Conservation (phyloP, 1,140 invertebrate species). For the Saxidomus purpurata region DNA sequence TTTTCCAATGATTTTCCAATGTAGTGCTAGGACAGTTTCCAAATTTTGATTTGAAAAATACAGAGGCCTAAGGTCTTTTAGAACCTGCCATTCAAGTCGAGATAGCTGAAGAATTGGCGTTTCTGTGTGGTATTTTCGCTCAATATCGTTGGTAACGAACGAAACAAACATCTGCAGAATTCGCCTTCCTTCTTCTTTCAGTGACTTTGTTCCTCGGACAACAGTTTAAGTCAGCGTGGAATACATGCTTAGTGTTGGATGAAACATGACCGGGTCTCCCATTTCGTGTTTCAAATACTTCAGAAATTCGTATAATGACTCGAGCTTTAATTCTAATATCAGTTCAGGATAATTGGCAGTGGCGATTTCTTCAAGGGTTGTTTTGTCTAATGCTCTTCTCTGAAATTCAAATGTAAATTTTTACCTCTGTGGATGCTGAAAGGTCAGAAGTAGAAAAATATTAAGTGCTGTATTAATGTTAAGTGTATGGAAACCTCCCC, state of each 20-base stretch:
- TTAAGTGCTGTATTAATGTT: background rate
- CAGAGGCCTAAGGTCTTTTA: background rate
- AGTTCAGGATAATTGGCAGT: background rate
- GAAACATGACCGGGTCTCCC: background rate
- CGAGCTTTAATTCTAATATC: background rate
- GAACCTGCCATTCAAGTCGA: background rate
- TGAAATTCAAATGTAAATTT: background rate
- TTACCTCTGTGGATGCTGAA: background rate
- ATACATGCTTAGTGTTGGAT: background rate
- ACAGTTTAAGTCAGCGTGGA: background rate
- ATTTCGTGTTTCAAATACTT: background rate
- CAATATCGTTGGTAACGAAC: background rate
- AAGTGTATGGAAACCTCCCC: background rate
- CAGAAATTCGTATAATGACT: background rate
- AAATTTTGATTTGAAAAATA: background rate
- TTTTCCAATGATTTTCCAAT: background rate
- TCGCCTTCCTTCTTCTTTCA: background rate
- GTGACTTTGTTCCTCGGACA: background rate
- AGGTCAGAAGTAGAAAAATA: background rate
- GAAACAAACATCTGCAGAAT: background rate
- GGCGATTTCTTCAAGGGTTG: background rate
- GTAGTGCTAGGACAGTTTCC: background rate
- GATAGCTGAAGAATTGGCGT: background rate
- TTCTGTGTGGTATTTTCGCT: background rate
- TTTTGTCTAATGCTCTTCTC: background rate